Base-by-base conservation (phyloP, 2,113 vertebrate species). In the Eudyptes chrysolophus region DNA sequence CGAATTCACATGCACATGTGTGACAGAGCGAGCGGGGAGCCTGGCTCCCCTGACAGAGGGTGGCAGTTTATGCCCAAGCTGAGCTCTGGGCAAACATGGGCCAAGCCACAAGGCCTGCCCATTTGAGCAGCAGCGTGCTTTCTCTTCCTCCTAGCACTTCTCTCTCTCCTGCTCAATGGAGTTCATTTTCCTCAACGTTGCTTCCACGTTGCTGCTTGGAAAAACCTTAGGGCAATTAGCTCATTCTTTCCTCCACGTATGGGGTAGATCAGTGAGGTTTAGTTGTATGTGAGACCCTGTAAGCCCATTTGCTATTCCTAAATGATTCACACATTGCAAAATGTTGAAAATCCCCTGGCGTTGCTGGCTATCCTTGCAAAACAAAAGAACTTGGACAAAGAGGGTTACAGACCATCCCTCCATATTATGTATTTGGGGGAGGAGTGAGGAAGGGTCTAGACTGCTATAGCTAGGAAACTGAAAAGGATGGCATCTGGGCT, bases 1-100 rank as follows among this genome's bases (percentile, higher is more conserved):
- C 0, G 1, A 90, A 85, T 30, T 75, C 2, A 0, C 0, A 0
- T 38, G 36, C 36, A 26, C 0, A 1, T 5, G 10, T 22, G 6
- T 1, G 2, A 55, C 7, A 44, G 36, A 49, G n/a, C 0, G 2
- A 64, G 55, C 1, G 1, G 38, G 32, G 5, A 64, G 16, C 19
- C 49, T 51, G 27, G 7, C 11, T 51, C 10, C 32, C 48, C 40
- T 36, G 22, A 34, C 32, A 49, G 25, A 40, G 7, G 27, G 46
- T 8, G 10, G 16, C 16, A 34, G 13, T 30, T 75, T 19, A 10
- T 0, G 1, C n/a, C 3, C 4, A 62, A 64, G 36, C 19, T n/a
- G 55, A 86, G 24, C 55, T 80, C 42, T 44, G 61, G 27, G 36
- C 36, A 80, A 57, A 57, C 34, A 12, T 2, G 12, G 36, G 55